Evolutionary conservation across 2,888 invertebrate genomes (phyloP), one percentile per base, ranked within the genome.

Genomic region (Drosophila recens): DNA sequence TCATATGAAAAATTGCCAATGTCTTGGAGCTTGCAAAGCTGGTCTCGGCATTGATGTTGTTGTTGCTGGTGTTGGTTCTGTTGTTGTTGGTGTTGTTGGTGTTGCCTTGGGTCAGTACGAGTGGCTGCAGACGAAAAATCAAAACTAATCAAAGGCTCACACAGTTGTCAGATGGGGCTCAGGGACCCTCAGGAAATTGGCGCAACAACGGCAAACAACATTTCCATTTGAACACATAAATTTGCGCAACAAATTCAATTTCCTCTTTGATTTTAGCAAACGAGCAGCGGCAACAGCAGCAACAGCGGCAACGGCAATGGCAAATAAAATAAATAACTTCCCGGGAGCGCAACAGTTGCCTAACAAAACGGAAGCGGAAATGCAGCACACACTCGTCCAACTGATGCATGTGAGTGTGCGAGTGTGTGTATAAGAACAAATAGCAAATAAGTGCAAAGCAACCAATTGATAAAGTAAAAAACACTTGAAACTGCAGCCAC

Each of bases 391-490:
- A 69, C 65, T 56, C 54, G 11, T 34, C 33, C 20, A 11, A 45
- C 51, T 46, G 58, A 46, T 63, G 52, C 34, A 27, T 4, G 20
- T 6, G 30, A 8, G 30, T 30, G 30, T 58, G 52, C 59, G 53
- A 57, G 61, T 43, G 51, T 65, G 69, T 74, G 67, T 74, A 75
- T 67, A 76, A 82, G 86, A 86, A 86, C 86, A 86, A 86, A 86
- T 83, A 86, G 80, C 87, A 86, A 87, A 86, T 86, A 86, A 87
- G 86, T 86, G 86, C 87, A 86, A 86, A 87, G 87, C 86, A 86
- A 86, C 87, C 86, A 86, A 86, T 86, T 86, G 86, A 86, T 86
- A 82, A 87, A 86, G 85, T 79, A 86, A 87, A 86, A 83, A 85
- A 83, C 81, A 83, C 79, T 86, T 84, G 65, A 84, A 82, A 86